phyloP scores from a whole-genome alignment of 53 echinoderm and acorn worm genomes.

The Glandiceps talaboti region DNA sequence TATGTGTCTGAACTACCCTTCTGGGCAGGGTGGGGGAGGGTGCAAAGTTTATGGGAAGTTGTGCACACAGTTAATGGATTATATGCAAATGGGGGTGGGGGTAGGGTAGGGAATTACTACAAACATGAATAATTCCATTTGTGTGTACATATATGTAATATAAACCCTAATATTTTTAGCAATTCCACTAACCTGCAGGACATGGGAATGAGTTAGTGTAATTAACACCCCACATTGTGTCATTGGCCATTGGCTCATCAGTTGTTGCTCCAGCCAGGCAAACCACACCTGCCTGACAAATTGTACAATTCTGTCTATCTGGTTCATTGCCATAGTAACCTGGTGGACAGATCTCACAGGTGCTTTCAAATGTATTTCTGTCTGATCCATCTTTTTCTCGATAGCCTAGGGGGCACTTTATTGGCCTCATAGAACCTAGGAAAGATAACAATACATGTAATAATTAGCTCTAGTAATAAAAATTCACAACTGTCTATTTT shows the following conservation, averaged over 20 bases:
- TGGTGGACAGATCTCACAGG: slow-evolving; percentile 79
- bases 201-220: slow-evolving; percentile 90
- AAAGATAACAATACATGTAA: no score
- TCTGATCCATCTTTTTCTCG: slow-evolving; percentile 66
- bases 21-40: no score
- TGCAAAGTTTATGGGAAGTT: no score
- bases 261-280: slow-evolving; percentile 87
- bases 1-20: no score
- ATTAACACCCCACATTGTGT: slow-evolving; percentile 56
- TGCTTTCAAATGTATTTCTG: slow-evolving; percentile 66
- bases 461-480: no score
- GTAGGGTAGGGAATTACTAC: no score
- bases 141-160: no score
- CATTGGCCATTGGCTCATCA: slow-evolving; percentile 53
- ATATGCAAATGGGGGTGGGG: no score
- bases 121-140: no score
- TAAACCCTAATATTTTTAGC: no score
- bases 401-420: slow-evolving; percentile 88
- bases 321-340: slow-evolving; percentile 81
- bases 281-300: slow-evolving; percentile 83
- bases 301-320: slow-evolving; percentile 70
- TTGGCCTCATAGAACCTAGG: slow-evolving; percentile 62
- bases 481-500: no score
- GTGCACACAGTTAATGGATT: no score
- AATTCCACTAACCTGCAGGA: slow-evolving; percentile 48